Conservation (phyloP, 1,140 invertebrate genomes). For the Armadillidium nasatum region DNA sequence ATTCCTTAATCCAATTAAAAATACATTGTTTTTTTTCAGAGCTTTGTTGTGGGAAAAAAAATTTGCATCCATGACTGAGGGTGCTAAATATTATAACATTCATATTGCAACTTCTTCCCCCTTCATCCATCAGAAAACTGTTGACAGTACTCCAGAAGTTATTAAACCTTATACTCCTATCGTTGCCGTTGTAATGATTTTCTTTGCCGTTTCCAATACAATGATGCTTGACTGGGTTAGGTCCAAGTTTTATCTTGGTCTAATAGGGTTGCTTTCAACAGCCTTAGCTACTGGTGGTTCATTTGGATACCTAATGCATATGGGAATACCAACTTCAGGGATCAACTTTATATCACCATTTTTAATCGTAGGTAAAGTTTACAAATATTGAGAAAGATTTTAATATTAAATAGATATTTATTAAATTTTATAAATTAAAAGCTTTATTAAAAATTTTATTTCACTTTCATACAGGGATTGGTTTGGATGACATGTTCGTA, state of each 20-base stretch:
- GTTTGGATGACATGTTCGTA: slow-evolving; percentile 94
- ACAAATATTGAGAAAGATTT: no score
- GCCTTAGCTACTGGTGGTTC: slow-evolving; percentile 81
- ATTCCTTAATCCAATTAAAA: no score
- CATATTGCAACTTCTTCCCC: slow-evolving; percentile 75
- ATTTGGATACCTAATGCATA: slow-evolving; percentile 80
- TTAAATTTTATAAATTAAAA: no score
- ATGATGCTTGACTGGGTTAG: slow-evolving; percentile 81
- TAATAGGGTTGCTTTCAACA: slow-evolving; percentile 86
- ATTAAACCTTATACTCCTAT: slow-evolving; percentile 81
- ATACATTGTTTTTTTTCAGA: no score
- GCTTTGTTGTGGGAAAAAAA: neutral
- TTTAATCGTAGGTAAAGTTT: slow-evolving; percentile 54
- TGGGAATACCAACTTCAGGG: slow-evolving; percentile 88
- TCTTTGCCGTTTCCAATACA: slow-evolving; percentile 65
- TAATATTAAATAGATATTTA: no score
- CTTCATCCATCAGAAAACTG: slow-evolving; percentile 75
- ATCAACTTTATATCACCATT: slow-evolving; percentile 61
- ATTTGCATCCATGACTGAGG: slow-evolving; percentile 6
- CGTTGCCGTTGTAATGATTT: slow-evolving; percentile 72
- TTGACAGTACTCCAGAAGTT: slow-evolving; percentile 76
- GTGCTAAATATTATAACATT: slow-evolving; percentile 65
- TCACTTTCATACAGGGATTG: slow-evolving; percentile 60
- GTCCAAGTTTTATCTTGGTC: slow-evolving; percentile 82
- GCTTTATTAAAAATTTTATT: no score